These are phyloP conservation scores for Microtus oregoni DNA, from an alignment of 2,113 vertebrate species.

Conservation along the genomic window DNA sequence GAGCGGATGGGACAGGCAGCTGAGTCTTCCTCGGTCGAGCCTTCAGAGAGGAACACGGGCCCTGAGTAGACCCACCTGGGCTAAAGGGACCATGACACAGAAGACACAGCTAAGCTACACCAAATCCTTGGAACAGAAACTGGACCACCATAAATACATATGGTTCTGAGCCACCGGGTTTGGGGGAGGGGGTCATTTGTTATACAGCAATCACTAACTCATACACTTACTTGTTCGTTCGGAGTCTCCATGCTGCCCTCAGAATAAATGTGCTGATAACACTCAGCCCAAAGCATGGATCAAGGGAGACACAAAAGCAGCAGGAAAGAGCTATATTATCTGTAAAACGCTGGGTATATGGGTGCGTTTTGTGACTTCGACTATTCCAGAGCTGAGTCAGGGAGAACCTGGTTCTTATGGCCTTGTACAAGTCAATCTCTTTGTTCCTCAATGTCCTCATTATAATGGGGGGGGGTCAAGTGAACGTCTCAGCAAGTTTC, in stretches of 20 bases:
- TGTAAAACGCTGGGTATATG: not conserved
- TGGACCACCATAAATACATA: not conserved
- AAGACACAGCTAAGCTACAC: not conserved
- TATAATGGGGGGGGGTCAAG: not conserved
- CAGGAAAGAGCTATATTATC: not conserved
- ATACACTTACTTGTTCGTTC: not conserved
- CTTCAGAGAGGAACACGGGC: not conserved
- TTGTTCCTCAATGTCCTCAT: not conserved
- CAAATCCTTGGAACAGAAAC: not conserved
- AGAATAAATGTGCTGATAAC: not conserved
- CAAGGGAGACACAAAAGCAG: not conserved
- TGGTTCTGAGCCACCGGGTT: not conserved
- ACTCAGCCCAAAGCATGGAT: not conserved
- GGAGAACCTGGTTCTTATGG: not conserved
- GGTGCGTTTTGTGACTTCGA: not conserved
- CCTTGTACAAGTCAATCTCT: not conserved
- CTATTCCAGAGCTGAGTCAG: not conserved
- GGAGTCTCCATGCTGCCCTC: not conserved
- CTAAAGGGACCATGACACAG: not conserved
- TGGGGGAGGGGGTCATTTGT: not conserved
- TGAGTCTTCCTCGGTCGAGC: not conserved
- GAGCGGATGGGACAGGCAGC: not conserved
- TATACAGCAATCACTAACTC: not conserved
- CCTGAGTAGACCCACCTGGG: not conserved
- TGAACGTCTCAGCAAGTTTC: not conserved